phyloP scores from a whole-genome alignment of 1,140 invertebrate genomes.

The Stegodyphus dumicola region DNA sequence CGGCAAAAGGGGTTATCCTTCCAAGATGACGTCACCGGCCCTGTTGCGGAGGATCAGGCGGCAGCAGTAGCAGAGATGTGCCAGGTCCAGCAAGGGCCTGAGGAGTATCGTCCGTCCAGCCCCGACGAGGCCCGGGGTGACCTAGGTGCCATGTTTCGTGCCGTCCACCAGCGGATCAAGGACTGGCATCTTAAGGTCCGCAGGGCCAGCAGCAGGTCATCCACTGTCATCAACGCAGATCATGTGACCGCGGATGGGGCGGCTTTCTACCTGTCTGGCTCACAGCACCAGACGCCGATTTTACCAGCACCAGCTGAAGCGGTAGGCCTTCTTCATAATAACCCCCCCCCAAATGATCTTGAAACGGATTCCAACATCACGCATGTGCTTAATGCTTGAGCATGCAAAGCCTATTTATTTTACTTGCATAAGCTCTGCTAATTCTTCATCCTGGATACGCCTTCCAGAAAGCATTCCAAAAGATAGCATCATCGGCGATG shows the following conservation, averaged over 20 bases:
- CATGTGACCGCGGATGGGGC: not conserved
- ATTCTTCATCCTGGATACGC: no score
- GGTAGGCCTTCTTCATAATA: not conserved
- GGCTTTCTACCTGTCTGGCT: not conserved
- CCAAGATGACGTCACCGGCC: slow-evolving; percentile 12
- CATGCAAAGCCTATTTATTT: no score
- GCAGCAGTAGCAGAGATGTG: slow-evolving; percentile 30
- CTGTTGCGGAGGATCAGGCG: slow-evolving; percentile 12
- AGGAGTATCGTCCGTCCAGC: slow-evolving; percentile 18
- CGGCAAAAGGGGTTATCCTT: not conserved
- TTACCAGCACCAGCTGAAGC: not conserved
- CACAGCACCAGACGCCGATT: not conserved
- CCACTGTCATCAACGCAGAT: slow-evolving; percentile 8
- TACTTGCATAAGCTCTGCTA: no score
- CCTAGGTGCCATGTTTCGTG: slow-evolving; percentile 56
- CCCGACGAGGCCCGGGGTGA: not conserved
- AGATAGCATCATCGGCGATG: no score
- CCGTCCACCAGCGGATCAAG: slow-evolving; percentile 59
- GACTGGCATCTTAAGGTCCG: slow-evolving; percentile 55
- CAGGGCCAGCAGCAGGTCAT: slow-evolving; percentile 48
- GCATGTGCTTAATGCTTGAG: no score
- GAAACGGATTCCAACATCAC: no score
- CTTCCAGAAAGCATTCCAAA: no score
- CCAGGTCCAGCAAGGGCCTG: slow-evolving; percentile 29
- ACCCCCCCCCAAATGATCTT: no score